phyloP scores from a whole-genome alignment of 2,888 invertebrate genomes.

The Zeuzera pyrina region DNA sequence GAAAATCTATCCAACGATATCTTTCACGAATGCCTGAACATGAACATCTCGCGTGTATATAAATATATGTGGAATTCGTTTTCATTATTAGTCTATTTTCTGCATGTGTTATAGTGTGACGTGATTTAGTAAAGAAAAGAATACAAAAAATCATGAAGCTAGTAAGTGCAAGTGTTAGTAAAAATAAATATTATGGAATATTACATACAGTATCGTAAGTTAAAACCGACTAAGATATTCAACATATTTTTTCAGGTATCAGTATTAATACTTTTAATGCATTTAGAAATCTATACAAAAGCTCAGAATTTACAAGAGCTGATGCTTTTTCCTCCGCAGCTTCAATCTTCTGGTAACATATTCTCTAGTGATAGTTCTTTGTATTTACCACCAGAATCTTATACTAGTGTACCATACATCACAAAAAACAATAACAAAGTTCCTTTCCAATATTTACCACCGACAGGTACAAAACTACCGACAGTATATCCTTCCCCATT shows the following conservation, averaged over 20 bases:
- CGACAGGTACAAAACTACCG: slow-evolving; percentile 44
- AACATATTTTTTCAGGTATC: slow-evolving; percentile 51
- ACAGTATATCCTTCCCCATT: slow-evolving; percentile 40
- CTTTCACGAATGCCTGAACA: slow-evolving; percentile 68
- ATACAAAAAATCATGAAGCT: slow-evolving; percentile 63
- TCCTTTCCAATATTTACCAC: slow-evolving; percentile 46
- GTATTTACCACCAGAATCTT: slow-evolving; percentile 54
- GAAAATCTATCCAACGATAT: slow-evolving; percentile 24
- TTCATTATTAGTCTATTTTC: slow-evolving; percentile 67
- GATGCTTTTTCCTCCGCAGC: slow-evolving; percentile 47
- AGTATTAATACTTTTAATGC: slow-evolving; percentile 33
- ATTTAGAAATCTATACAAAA: slow-evolving; percentile 27
- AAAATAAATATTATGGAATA: slow-evolving; percentile 23
- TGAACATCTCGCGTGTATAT: slow-evolving; percentile 57
- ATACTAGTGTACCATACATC: slow-evolving; percentile 46
- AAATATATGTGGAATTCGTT: slow-evolving; percentile 71
- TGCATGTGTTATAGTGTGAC: slow-evolving; percentile 53
- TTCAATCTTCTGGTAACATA: slow-evolving; percentile 33
- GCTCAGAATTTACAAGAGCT: slow-evolving; percentile 39
- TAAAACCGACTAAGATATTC: slow-evolving; percentile 3
- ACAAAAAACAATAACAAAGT: slow-evolving; percentile 46
- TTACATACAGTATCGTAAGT: slow-evolving; percentile 4
- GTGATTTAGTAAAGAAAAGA: slow-evolving; percentile 30
- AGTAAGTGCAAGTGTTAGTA: slow-evolving; percentile 51
- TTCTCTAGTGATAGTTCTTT: slow-evolving; percentile 47